Evolutionary conservation across 1,140 invertebrate species (phyloP).

Genomic region (Sesamia nonagrioides): DNA sequence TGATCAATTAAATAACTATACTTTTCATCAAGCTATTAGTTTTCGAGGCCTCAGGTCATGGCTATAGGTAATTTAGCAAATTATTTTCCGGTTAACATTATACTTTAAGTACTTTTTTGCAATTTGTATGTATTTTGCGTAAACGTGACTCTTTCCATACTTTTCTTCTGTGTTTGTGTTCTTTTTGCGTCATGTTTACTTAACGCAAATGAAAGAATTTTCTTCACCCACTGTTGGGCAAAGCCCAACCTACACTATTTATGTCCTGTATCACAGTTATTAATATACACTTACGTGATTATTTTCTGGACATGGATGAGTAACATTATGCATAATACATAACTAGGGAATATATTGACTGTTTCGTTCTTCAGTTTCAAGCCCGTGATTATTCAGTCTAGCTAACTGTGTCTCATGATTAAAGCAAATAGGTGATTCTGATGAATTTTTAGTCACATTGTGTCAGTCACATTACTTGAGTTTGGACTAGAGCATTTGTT

Average conservation of each 20-base stretch:
- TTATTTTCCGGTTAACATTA: neutral
- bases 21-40: too few species aligned
- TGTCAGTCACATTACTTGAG: slow-evolving; percentile 2
- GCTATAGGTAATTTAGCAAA: neutral
- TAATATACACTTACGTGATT: slow-evolving; percentile 10
- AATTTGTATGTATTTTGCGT: too few species aligned
- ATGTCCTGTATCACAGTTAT: neutral
- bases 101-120: too few species aligned
- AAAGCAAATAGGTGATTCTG: neutral
- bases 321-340: neutral
- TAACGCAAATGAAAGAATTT: too few species aligned
- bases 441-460: slow-evolving; percentile 4
- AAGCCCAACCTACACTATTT: neutral
- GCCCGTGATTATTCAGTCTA: neutral
- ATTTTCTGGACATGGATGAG: slow-evolving; percentile 6
- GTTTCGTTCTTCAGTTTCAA: slow-evolving; percentile 5
- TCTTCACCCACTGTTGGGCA: too few species aligned
- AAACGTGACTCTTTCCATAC: too few species aligned
- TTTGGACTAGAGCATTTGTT: neutral
- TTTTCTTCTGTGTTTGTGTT: too few species aligned
- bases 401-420: neutral
- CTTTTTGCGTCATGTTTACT: too few species aligned
- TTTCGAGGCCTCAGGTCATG: neutral
- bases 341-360: neutral
- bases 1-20: neutral